These are phyloP conservation scores for Micronycteris hirsuta DNA, from an alignment of 2,113 vertebrate species.

Conservation along the genomic window DNA sequence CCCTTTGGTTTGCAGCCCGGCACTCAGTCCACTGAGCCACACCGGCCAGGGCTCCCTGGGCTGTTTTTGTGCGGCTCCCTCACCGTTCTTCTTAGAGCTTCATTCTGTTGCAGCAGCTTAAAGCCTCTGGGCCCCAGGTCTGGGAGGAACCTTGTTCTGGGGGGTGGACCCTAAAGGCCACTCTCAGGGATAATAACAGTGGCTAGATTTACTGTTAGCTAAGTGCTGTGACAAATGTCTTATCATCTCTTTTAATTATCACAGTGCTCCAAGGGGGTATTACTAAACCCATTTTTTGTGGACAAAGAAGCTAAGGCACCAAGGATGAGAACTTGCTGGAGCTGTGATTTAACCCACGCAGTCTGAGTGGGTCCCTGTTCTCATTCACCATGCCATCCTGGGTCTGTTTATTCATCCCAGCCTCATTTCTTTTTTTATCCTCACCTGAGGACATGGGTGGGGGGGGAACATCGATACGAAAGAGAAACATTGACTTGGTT, in stretches of 20 bases:
- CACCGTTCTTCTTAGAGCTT: background rate
- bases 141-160: background rate
- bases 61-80: background rate
- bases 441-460: too few species aligned
- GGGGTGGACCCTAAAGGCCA: background rate
- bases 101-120: background rate
- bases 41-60: background rate
- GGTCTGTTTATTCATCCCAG: background rate
- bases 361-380: too few species aligned
- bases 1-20: too few species aligned
- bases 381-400: background rate
- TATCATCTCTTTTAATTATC: background rate
- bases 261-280: background rate
- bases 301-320: background rate
- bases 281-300: background rate
- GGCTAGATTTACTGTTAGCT: background rate
- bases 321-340: background rate
- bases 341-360: background rate
- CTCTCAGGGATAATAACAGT: background rate
- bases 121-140: background rate
- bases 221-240: background rate
- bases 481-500: too few species aligned
- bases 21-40: too few species aligned
- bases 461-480: too few species aligned
- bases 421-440: background rate